Percentiles rank a stretch among this genome's conserved stretches.
Conservation (phyloP, 37 sponge, comb jelly and placozoan species). For the Diacarnus erythraeanus region DNA sequence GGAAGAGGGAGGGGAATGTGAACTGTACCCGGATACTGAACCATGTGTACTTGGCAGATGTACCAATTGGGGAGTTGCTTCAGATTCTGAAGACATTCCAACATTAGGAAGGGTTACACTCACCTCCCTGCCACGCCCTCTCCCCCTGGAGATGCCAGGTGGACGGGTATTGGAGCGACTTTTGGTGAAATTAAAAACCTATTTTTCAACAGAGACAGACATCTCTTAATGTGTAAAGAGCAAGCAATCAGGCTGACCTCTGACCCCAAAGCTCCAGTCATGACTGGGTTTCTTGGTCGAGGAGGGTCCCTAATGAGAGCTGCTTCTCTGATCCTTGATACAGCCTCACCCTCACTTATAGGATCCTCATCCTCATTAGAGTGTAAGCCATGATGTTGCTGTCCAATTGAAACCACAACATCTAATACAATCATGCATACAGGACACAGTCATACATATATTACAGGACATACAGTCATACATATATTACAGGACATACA, state of each 20-base stretch:
- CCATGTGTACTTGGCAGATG: too few relatives aligned
- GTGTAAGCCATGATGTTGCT: too few relatives aligned
- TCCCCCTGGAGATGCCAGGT: background rate
- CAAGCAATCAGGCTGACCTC: background rate
- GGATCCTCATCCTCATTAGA: background rate
- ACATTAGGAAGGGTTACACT: background rate
- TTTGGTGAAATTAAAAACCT: background rate
- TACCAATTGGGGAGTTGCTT: too few relatives aligned
- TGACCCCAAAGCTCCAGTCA: background rate
- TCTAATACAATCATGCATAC: background rate
- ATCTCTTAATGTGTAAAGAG: background rate
- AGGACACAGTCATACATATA: background rate
- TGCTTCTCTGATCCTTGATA: too few relatives aligned
- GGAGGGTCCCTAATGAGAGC: constrained; percentile 5
- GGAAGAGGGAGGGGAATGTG: constrained; percentile 7
- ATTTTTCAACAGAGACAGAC: background rate
- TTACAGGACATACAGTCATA: too few relatives aligned
- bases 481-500: too few relatives aligned
- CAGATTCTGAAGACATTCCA: background rate
- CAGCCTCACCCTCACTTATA: too few relatives aligned
- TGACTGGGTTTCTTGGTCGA: background rate
- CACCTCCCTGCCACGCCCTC: constrained; percentile 6
- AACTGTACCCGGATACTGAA: too few relatives aligned
- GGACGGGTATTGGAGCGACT: background rate
- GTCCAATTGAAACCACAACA: too few relatives aligned